Evolutionary conservation across 1,140 invertebrate species (phyloP).

Genomic region (Trichoplusia ni): DNA sequence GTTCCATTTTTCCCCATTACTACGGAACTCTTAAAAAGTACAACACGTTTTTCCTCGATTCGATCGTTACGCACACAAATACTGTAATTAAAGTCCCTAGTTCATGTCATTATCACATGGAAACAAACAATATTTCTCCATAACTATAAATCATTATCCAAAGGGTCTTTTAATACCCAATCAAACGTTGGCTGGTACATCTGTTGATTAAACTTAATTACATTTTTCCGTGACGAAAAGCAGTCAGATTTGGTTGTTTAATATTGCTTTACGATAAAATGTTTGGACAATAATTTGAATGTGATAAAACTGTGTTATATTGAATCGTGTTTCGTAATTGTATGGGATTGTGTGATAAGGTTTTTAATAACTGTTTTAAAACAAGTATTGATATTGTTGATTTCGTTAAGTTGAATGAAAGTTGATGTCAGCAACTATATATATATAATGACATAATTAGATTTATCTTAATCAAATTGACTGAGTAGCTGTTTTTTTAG

Average conservation of each 20-base stretch:
- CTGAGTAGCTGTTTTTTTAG: too few species aligned
- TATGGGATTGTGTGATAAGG: neutral
- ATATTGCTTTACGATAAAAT: conserved; percentile 30
- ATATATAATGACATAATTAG: too few species aligned
- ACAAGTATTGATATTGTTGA: neutral
- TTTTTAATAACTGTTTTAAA: neutral
- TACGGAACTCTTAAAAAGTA: too few species aligned
- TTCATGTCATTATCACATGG: neutral
- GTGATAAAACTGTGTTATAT: neutral
- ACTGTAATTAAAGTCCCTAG: neutral
- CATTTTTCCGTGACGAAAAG: conserved; percentile 38
- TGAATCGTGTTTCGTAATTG: neutral
- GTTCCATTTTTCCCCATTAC: too few species aligned
- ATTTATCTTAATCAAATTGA: too few species aligned
- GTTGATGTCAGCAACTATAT: too few species aligned
- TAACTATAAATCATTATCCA: conserved; percentile 36
- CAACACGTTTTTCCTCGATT: too few species aligned
- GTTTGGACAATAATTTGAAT: neutral
- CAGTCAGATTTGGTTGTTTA: conserved; percentile 28
- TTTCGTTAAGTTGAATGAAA: too few species aligned
- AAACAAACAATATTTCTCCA: conserved; percentile 18
- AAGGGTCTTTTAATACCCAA: conserved; percentile 32
- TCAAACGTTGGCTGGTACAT: conserved; percentile 21
- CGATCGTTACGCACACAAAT: too few species aligned
- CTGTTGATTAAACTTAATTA: conserved; percentile 39